These are phyloP conservation scores for Apoda limacodes DNA, from an alignment of 2,888 invertebrate genomes.

Conservation along the genomic window DNA sequence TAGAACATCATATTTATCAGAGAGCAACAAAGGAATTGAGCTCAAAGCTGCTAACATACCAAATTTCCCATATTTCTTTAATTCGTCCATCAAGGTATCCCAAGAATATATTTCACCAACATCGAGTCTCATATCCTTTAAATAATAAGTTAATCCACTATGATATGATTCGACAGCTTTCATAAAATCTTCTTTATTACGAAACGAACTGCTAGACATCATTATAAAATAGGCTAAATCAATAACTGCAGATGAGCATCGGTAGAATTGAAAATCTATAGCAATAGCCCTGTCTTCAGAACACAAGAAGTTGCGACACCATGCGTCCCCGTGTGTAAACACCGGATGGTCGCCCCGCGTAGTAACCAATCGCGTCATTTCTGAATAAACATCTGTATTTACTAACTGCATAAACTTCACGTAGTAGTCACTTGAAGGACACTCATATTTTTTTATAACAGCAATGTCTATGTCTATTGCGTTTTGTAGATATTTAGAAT, in stretches of 20 bases:
- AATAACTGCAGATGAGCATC: slow-evolving; percentile 32
- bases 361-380: slow-evolving; percentile 23
- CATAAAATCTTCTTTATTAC: slow-evolving; percentile 26
- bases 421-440: slow-evolving; percentile 28
- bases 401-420: slow-evolving; percentile 29
- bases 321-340: slow-evolving; percentile 39
- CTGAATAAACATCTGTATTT: slow-evolving; percentile 28
- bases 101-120: slow-evolving; percentile 25
- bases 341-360: slow-evolving; percentile 25
- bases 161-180: slow-evolving; percentile 32
- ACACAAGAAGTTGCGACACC: slow-evolving; percentile 37
- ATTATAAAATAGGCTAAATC: slow-evolving; percentile 30
- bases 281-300: slow-evolving; percentile 27
- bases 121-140: slow-evolving; percentile 33
- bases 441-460: slow-evolving; percentile 29
- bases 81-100: slow-evolving; percentile 28
- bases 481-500: slow-evolving; percentile 26
- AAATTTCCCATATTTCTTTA: slow-evolving; percentile 32
- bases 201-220: slow-evolving; percentile 25
- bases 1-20: slow-evolving; percentile 29
- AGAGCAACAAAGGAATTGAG: slow-evolving; percentile 30
- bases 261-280: slow-evolving; percentile 38
- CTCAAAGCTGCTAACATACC: slow-evolving; percentile 30
- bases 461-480: slow-evolving; percentile 29
- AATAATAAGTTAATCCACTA: slow-evolving; percentile 26